Conservation (phyloP, 2,888 invertebrate species). For the Autographa gamma region DNA sequence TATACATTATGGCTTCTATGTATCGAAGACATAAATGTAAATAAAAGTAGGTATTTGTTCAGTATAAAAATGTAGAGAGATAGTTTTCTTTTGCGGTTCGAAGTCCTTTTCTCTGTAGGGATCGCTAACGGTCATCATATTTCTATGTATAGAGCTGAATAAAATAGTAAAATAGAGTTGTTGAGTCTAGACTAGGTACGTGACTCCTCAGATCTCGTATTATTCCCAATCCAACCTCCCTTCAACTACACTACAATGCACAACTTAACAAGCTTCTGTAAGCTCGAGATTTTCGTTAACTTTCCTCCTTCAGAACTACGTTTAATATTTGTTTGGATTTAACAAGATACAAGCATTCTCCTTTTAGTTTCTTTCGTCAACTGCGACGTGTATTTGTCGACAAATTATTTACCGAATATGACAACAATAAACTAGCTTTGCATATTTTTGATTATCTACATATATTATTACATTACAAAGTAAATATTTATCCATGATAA, state of each 20-base stretch:
- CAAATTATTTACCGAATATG: neutral
- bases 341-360: neutral
- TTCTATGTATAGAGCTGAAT: neutral
- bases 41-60: neutral
- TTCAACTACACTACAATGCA: neutral
- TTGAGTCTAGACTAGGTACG: neutral
- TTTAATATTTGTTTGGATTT: neutral
- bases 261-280: neutral
- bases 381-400: no score
- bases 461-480: neutral
- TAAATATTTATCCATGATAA: neutral
- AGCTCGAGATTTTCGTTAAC: neutral
- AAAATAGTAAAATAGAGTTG: neutral
- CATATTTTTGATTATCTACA: no score
- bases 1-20: constrained; percentile 1
- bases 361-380: neutral
- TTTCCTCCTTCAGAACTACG: neutral
- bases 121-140: neutral
- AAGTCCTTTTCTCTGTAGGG: neutral
- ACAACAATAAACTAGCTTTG: no score
- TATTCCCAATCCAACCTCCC: neutral
- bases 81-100: neutral
- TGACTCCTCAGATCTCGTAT: neutral
- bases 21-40: neutral
- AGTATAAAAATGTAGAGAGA: neutral